Conservation (phyloP, 2,113 vertebrate genomes). For the Rutilus rutilus region DNA sequence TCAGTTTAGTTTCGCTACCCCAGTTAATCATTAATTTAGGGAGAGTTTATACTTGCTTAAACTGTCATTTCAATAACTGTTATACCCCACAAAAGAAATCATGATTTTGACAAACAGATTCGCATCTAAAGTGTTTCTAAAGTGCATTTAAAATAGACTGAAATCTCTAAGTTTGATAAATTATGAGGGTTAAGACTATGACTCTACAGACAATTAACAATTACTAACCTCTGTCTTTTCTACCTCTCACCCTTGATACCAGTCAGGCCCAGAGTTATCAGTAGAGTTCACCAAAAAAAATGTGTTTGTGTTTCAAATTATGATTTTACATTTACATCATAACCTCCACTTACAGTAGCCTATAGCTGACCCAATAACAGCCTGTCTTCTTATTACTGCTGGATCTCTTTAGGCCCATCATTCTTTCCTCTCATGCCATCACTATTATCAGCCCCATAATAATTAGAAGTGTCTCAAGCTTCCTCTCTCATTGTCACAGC, state of each 20-base stretch:
- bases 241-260: neutral
- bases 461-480: neutral
- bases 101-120: neutral
- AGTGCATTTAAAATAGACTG: neutral
- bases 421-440: neutral
- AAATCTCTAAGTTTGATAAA: neutral
- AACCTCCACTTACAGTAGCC: neutral
- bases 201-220: neutral
- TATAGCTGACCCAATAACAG: neutral
- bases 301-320: neutral
- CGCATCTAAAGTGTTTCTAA: neutral
- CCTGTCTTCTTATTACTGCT: neutral
- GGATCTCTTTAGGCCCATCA: neutral
- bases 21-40: slow-evolving; percentile 50
- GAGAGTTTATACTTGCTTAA: neutral
- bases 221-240: neutral
- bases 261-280: neutral
- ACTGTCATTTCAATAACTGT: neutral
- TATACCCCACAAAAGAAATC: neutral
- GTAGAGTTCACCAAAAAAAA: neutral
- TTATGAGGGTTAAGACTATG: no score
- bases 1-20: slow-evolving; percentile 29
- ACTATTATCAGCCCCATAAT: neutral
- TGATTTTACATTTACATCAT: neutral
- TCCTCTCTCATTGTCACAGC: slow-evolving; percentile 46